Evolutionary conservation across 1,140 invertebrate species (phyloP), one percentile per base, ranked within the genome.

Genomic region (Leptinotarsa defecta): DNA sequence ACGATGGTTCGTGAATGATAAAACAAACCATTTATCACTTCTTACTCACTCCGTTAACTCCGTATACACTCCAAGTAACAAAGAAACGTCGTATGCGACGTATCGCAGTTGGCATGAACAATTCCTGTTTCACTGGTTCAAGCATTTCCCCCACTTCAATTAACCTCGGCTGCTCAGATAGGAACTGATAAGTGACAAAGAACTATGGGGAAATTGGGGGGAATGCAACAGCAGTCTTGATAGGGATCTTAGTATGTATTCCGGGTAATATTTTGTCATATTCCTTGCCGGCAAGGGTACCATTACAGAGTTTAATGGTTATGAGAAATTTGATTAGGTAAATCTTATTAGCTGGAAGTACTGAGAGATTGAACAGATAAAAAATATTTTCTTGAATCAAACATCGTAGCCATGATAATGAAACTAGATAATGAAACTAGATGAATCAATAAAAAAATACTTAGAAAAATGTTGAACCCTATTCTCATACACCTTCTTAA

Each of bases 11-110:
- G 19, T 27, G 63, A 65, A 65, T 65, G 63, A 65, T 65, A 65
- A 65, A 65, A 65, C 63, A 65, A 65, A 65, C 63, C 63, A 65
- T 65, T 65, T 27, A 65, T 65, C 63, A 65, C 63, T 65, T 27
- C 20, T 17, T 24, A 4, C 13, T 20, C 63, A 65, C 17, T 65
- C 63, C 63, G 63, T 65, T 65, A 65, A 65, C 63, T 65, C 63
- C 13, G 63, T 65, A 65, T 65, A 65, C 24, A 20, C 63, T 65
- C 24, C 24, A 65, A 65, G 63, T 65, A 65, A 27, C 63, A 65
- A 65, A 65, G 22, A 65, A 65, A 65, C 63, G 24, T 65, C 22
- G 63, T 27, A 27, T 27, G 20, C 63, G 19, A 57, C 22, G 20
- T 65, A 65, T 65, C 63, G 24, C 22, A 65, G 63, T 65, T 65